Evolutionary conservation across 2,113 vertebrate species (phyloP).

Genomic region (Myxocyprinus asiaticus): DNA sequence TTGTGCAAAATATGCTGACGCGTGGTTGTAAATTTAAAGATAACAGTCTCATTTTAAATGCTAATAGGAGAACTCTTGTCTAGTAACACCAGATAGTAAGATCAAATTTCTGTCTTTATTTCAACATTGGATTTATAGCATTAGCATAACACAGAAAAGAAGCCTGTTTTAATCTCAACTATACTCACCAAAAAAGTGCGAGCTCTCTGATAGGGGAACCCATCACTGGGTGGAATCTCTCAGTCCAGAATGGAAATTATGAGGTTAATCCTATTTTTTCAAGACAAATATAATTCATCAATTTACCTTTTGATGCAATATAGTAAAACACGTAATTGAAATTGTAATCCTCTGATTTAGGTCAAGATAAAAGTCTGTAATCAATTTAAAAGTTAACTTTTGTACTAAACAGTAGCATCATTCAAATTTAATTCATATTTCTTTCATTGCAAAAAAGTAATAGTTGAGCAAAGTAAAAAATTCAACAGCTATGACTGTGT

Average conservation of each 20-base stretch:
- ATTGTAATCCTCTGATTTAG: too few relatives aligned
- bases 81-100: too few relatives aligned
- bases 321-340: too few relatives aligned
- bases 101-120: neutral
- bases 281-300: neutral
- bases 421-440: too few relatives aligned
- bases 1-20: neutral
- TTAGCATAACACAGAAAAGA: neutral
- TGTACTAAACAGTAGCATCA: too few relatives aligned
- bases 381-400: too few relatives aligned
- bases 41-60: neutral
- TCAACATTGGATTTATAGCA: neutral
- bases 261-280: slow-evolving; percentile 17
- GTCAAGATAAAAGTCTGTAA: too few relatives aligned
- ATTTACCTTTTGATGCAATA: too few relatives aligned
- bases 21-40: neutral
- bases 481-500: too few relatives aligned
- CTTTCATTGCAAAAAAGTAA: too few relatives aligned
- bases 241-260: slow-evolving; percentile 1
- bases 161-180: neutral
- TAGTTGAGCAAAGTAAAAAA: too few relatives aligned
- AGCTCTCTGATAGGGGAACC: slow-evolving; percentile 84
- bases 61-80: too few relatives aligned
- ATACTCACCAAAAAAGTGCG: slow-evolving; percentile 88
- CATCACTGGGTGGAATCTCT: slow-evolving; percentile 67